These are phyloP conservation scores for Saturnia pavonia DNA, from an alignment of 2,888 invertebrate species.

Conservation along the genomic window DNA sequence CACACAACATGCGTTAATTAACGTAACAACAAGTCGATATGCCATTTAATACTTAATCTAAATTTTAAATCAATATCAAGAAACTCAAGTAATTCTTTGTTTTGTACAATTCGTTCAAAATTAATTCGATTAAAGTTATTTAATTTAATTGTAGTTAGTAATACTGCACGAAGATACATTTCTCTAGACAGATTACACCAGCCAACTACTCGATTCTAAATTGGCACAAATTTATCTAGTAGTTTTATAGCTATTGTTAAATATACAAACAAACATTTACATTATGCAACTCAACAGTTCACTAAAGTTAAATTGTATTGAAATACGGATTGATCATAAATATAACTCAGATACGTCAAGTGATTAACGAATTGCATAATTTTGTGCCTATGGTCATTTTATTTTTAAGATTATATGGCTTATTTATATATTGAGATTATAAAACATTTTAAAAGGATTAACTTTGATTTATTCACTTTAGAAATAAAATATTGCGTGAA, in stretches of 20 bases:
- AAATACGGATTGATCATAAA: slow-evolving; percentile 6
- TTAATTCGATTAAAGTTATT: not conserved
- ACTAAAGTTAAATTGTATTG: slow-evolving; percentile 18
- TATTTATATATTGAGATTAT: not conserved
- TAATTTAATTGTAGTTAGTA: not conserved
- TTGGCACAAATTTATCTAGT: slow-evolving; percentile 6
- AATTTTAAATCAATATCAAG: not conserved
- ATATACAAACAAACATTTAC: slow-evolving; percentile 20
- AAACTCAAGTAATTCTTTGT: not conserved
- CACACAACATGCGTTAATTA: no score
- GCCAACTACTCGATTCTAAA: not conserved
- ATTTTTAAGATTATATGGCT: not conserved
- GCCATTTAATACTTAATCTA: not conserved
- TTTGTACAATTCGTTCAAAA: not conserved
- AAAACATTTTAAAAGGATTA: not conserved
- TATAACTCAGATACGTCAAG: slow-evolving; percentile 14
- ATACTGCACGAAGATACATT: not conserved
- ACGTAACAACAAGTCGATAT: not conserved
- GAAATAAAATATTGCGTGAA: not conserved
- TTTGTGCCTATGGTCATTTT: not conserved
- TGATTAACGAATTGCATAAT: not conserved
- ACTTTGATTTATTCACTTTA: not conserved
- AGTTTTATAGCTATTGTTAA: slow-evolving; percentile 16
- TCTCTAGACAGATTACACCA: not conserved
- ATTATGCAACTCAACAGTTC: slow-evolving; percentile 20